phyloP scores from a whole-genome alignment of 2,888 invertebrate genomes.

The Dasypolia templi region DNA sequence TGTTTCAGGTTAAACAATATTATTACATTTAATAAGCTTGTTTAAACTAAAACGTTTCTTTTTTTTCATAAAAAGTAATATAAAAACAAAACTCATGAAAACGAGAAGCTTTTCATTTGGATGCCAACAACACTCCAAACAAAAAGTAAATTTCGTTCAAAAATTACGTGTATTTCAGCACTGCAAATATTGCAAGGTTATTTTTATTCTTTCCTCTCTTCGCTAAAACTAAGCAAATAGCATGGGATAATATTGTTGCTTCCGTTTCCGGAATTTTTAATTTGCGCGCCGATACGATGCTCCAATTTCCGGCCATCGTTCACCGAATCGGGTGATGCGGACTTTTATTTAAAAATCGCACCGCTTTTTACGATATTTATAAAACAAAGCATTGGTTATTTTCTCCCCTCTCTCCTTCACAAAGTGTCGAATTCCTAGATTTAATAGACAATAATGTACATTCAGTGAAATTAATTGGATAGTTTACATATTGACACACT shows the following conservation, averaged over 20 bases:
- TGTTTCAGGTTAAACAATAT: slow-evolving; percentile 15
- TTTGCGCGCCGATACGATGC: slow-evolving; percentile 74
- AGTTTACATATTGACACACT: no score
- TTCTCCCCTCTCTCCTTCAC: slow-evolving; percentile 27
- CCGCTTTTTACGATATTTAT: slow-evolving; percentile 61
- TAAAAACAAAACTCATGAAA: not conserved
- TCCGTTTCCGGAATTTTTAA: slow-evolving; percentile 78
- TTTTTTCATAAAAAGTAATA: not conserved
- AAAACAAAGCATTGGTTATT: slow-evolving; percentile 62
- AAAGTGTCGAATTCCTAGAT: slow-evolving; percentile 15
- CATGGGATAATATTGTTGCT: slow-evolving; percentile 64
- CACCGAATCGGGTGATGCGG: slow-evolving; percentile 59
- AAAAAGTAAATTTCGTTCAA: slow-evolving; percentile 9
- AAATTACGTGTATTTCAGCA: slow-evolving; percentile 14
- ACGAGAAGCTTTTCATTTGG: not conserved
- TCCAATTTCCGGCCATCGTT: slow-evolving; percentile 78
- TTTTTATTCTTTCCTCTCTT: slow-evolving; percentile 44
- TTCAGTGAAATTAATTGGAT: not conserved
- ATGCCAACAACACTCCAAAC: not conserved
- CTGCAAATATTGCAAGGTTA: slow-evolving; percentile 9
- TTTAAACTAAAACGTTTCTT: not conserved
- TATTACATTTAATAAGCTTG: not conserved
- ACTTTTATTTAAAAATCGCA: slow-evolving; percentile 54
- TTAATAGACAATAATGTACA: slow-evolving; percentile 6
- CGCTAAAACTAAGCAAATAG: slow-evolving; percentile 68